Base-by-base conservation (phyloP, 2,888 invertebrate genomes). In the Xestobium rufovillosum region DNA sequence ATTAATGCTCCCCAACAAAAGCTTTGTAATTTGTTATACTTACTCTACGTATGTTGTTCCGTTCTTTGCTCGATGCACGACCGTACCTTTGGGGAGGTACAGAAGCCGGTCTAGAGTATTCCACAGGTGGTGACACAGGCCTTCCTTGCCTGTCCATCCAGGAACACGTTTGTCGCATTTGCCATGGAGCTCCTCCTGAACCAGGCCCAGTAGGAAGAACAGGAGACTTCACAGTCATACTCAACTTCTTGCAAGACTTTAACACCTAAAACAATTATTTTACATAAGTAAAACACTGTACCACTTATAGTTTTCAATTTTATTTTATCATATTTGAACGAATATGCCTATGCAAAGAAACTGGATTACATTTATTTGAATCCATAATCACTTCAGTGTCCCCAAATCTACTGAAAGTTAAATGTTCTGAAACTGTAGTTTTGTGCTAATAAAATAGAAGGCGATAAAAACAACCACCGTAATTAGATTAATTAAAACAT, bases 61-160 rank as follows among this genome's bases (percentile, higher is more conserved):
- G 72, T 52, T 80, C 79, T 57, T 78, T 78, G 62, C 74, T 75
- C 43, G 73, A 14, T 62, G 60, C 45, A 41, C 63, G 50, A 3
- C 59, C 63, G 49, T 60, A 57, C 14, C 61, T 50, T 40, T 60
- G 60, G 9, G 61, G 60, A 9, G 70, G 66, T 16, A 26, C 60
- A 52, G 48, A 64, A 48, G 51, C 65, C 53, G 50, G 65, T 37
- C 67, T 62, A n/a, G 67, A 57, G 56, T 75, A 76, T 59, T 81
- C 80, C 52, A 73, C 61, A 12, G 81, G 82, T 32, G 92, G 92
- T 15, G 94, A 94, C 13, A 84, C 89, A 1, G 90, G 87, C 45
- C 91, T 72, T 3, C 92, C 92, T 57, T 86, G 83, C 38, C 89
- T 75, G 68, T 94, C 91, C 78, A 92, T 89, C 94, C 94, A 94